Evolutionary conservation across 2,888 invertebrate genomes (phyloP).

Genomic region (Drosophila mimetica): DNA sequence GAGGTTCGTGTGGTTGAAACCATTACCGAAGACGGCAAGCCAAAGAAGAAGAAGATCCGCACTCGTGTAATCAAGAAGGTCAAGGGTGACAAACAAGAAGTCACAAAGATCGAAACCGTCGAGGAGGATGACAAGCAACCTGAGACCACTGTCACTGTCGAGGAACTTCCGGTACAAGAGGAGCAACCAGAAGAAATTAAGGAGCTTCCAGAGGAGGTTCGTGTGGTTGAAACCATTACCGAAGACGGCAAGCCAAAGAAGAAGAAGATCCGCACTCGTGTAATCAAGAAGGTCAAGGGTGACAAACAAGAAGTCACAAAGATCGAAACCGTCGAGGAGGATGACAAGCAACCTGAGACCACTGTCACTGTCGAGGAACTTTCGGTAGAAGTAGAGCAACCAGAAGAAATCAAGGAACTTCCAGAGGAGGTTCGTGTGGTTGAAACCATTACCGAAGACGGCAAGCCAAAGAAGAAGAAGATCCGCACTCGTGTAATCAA

Average conservation of each 20-base stretch:
- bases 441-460: conserved; percentile 1
- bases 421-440: conserved; percentile 2
- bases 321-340: conserved; percentile 3
- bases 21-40: conserved; percentile 2
- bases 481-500: conserved; percentile 42
- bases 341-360: background rate
- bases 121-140: conserved; percentile 4
- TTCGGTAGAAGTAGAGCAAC: background rate
- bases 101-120: conserved; percentile 5
- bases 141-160: background rate
- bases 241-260: background rate
- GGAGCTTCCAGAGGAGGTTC: conserved; percentile 2
- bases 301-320: conserved; percentile 7
- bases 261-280: conserved; percentile 2
- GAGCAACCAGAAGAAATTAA: background rate
- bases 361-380: conserved; percentile 3
- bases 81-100: conserved; percentile 45
- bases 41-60: conserved; percentile 27
- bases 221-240: background rate
- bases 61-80: conserved; percentile 48
- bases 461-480: conserved; percentile 30
- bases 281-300: conserved; percentile 2
- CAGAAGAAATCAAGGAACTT: background rate
- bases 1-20: conserved; percentile 6
- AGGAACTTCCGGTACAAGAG: background rate